Evolutionary conservation across 2,797 vertebrate genomes (phyloP).

Genomic region (Esox lucius): DNA sequence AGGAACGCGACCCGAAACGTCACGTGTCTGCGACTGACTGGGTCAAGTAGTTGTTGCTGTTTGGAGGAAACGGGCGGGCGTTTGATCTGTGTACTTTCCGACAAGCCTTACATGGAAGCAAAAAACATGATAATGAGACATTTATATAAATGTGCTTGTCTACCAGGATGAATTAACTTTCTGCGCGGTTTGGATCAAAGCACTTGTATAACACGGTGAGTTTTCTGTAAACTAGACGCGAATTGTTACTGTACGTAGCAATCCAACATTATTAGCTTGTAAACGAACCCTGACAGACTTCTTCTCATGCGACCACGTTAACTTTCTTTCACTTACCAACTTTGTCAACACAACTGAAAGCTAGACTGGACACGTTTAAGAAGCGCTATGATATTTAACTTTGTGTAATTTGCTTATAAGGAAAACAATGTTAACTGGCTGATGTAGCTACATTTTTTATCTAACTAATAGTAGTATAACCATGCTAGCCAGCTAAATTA

Average conservation of each 20-base stretch:
- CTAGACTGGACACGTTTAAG: not conserved
- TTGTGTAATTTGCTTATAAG: not conserved
- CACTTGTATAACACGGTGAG: not conserved
- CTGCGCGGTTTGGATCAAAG: not conserved
- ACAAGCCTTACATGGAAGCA: constrained; percentile 2
- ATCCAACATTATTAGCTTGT: not conserved
- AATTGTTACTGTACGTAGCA: not conserved
- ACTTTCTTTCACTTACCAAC: not conserved
- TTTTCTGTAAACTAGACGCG: not conserved
- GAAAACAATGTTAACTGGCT: not conserved
- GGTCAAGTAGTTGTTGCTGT: no score
- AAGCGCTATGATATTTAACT: not conserved
- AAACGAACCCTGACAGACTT: not conserved
- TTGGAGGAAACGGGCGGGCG: not conserved
- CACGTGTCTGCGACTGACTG: not conserved
- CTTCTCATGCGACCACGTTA: not conserved
- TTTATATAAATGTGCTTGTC: not conserved
- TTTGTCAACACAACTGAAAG: not conserved
- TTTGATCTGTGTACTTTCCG: no score
- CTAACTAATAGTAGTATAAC: no score
- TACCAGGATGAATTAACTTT: not conserved
- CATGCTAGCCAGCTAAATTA: no score
- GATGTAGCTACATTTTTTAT: no score
- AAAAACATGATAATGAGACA: not conserved
- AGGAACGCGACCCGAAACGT: not conserved